These are phyloP conservation scores for Chelon labrosus DNA, from an alignment of 2,797 vertebrate genomes.

Conservation along the genomic window DNA sequence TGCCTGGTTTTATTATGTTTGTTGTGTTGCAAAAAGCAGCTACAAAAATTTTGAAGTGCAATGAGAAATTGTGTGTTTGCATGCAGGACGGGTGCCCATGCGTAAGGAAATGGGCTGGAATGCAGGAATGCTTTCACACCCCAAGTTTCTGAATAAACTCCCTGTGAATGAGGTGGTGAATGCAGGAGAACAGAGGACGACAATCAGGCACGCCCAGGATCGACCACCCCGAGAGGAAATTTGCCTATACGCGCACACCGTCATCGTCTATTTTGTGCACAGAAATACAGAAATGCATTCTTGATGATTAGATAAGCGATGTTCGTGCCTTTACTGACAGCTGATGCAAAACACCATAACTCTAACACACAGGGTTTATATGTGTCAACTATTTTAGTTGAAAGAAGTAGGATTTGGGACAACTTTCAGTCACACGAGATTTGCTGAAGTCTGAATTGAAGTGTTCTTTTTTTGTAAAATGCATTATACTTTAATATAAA, in stretches of 20 bases:
- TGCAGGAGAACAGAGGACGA: conserved; percentile 9
- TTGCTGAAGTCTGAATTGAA: neutral
- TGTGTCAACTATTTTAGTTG: conserved; percentile 22
- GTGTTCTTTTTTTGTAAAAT: neutral
- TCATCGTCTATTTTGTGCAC: conserved; percentile 3
- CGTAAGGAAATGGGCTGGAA: conserved; percentile 63
- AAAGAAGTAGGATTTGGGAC: conserved; percentile 21
- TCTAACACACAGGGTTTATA: conserved; percentile 21
- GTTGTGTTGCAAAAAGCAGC: neutral
- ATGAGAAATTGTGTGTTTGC: conserved; percentile 32
- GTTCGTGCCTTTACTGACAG: neutral
- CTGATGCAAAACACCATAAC: neutral
- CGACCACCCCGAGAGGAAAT: conserved; percentile 52
- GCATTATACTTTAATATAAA: neutral
- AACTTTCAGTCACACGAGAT: neutral
- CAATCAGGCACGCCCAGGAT: conserved; percentile 19
- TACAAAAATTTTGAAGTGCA: neutral
- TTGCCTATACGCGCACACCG: conserved; percentile 11
- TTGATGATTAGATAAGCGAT: conserved; percentile 9
- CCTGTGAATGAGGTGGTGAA: conserved; percentile 52
- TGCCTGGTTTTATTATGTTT: neutral
- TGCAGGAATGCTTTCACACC: conserved; percentile 74
- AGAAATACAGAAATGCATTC: neutral
- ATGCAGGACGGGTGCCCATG: conserved; percentile 61
- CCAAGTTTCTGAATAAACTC: conserved; percentile 70